phyloP scores from a whole-genome alignment of 1,140 invertebrate genomes.

The Sesamia nonagrioides region DNA sequence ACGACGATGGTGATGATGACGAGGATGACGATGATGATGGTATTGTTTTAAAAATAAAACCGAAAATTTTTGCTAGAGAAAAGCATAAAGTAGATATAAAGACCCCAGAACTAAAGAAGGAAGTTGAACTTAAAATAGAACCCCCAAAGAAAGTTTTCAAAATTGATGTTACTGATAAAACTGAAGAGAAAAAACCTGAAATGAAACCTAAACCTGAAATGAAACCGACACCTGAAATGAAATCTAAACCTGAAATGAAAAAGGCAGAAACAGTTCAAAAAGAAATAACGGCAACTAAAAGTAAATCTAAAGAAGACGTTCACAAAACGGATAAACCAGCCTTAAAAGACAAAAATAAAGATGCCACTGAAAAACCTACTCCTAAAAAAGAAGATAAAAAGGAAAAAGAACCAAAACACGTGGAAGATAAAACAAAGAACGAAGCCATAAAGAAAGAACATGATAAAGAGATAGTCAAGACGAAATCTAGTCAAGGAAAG shows the following conservation, averaged over 20 bases:
- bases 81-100: background rate
- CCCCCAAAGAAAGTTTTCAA: constrained; percentile 47
- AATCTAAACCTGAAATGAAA: constrained; percentile 27
- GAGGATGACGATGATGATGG: constrained; percentile 44
- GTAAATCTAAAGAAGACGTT: constrained; percentile 17
- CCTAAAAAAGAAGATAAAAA: constrained; percentile 46
- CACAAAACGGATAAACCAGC: constrained; percentile 2
- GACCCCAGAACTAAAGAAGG: constrained; percentile 11
- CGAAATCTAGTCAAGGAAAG: constrained; percentile 51
- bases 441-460: constrained; percentile 45
- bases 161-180: constrained; percentile 29
- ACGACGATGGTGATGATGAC: constrained; percentile 48
- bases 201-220: constrained; percentile 1
- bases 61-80: background rate
- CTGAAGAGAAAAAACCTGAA: constrained; percentile 31
- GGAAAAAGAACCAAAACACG: constrained; percentile 32
- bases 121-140: constrained; percentile 25
- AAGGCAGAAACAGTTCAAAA: constrained; percentile 13
- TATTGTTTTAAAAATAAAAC: background rate
- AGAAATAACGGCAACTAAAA: constrained; percentile 36
- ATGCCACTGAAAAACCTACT: background rate
- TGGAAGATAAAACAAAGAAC: constrained; percentile 50
- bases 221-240: constrained; percentile 3
- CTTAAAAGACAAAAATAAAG: constrained; percentile 16
- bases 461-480: constrained; percentile 46